phyloP scores from a whole-genome alignment of 1,140 invertebrate genomes.

The Drosophila parabipectinata region DNA sequence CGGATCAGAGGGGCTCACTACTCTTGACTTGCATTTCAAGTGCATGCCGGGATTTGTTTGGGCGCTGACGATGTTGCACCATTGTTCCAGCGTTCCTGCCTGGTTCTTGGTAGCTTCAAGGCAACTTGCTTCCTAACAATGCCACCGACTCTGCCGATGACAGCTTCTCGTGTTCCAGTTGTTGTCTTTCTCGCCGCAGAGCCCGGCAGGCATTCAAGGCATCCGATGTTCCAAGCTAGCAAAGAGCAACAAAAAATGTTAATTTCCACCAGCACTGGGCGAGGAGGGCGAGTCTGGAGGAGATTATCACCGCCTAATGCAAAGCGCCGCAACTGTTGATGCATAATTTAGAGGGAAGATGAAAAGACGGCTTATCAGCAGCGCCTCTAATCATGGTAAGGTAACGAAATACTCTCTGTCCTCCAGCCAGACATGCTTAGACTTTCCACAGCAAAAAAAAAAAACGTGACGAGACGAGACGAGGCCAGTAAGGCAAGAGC shows the following conservation, averaged over 20 bases:
- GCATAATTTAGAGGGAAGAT: slow-evolving; percentile 60
- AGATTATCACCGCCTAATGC: slow-evolving; percentile 64
- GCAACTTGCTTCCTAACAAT: slow-evolving; percentile 44
- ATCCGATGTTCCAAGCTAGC: slow-evolving; percentile 1
- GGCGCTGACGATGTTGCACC: slow-evolving; percentile 15
- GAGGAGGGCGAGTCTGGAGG: background rate
- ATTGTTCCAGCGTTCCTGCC: slow-evolving; percentile 27
- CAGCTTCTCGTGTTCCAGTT: slow-evolving; percentile 59
- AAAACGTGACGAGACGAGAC: background rate
- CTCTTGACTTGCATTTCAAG: slow-evolving; percentile 79
- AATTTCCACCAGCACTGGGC: slow-evolving; percentile 17
- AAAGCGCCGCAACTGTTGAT: slow-evolving; percentile 50
- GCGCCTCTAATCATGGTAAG: slow-evolving; percentile 67
- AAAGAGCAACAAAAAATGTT: slow-evolving; percentile 27
- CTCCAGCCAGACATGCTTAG: slow-evolving; percentile 45
- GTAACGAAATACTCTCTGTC: slow-evolving; percentile 28
- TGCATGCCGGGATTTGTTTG: slow-evolving; percentile 40
- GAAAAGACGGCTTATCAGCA: slow-evolving; percentile 58
- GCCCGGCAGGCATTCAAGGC: slow-evolving; percentile 7
- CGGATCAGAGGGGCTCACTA: slow-evolving; percentile 18
- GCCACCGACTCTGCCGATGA: slow-evolving; percentile 65
- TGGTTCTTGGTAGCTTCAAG: slow-evolving; percentile 38
- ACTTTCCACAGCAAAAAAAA: slow-evolving; percentile 24
- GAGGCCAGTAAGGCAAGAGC: slow-evolving; percentile 16
- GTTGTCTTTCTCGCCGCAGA: slow-evolving; percentile 13